Conservation (phyloP, 2,113 vertebrate species). For the Crotalus viridis region DNA sequence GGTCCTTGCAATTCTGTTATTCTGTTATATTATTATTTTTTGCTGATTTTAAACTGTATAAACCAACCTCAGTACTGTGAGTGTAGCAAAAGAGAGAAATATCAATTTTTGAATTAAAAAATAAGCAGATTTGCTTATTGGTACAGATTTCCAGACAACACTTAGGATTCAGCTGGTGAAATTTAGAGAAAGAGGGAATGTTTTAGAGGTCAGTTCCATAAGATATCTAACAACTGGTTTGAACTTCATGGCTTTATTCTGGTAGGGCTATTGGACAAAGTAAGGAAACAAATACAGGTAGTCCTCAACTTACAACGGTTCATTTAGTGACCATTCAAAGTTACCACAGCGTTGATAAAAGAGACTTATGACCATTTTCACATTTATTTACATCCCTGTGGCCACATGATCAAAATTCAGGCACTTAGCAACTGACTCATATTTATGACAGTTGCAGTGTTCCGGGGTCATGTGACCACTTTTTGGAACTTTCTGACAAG, state of each 20-base stretch:
- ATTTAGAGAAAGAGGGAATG: no score
- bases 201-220: background rate
- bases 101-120: background rate
- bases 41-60: background rate
- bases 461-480: background rate
- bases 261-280: background rate
- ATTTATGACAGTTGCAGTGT: background rate
- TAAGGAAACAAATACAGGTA: background rate
- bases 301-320: background rate
- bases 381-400: background rate
- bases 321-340: background rate
- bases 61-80: background rate
- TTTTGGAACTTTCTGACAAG: background rate
- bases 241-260: background rate
- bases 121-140: background rate
- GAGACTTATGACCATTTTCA: background rate
- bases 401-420: background rate
- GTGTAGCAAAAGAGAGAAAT: background rate
- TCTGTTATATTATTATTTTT: background rate
- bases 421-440: background rate
- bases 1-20: background rate
- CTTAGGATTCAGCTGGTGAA: background rate
- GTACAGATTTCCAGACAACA: background rate
- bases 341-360: background rate
- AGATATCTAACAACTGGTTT: background rate